Conservation (phyloP, 2,113 vertebrate species). For the Platichthys stellatus region DNA sequence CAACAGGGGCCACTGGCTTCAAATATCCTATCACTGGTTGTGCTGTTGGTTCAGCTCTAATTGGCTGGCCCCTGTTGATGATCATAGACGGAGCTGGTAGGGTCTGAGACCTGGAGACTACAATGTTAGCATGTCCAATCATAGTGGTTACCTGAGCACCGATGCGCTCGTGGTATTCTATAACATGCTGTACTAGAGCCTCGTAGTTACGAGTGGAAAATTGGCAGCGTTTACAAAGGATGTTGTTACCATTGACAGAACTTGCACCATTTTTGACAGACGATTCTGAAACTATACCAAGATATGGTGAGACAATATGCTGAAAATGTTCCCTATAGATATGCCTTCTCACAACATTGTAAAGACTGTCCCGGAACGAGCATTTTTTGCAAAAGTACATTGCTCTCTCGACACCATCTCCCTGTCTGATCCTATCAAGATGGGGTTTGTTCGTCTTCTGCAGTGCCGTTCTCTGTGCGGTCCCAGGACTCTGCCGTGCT, state of each 20-base stretch:
- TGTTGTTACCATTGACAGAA: constrained; percentile 85
- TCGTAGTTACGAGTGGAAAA: constrained; percentile 96
- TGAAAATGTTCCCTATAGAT: constrained; percentile 99
- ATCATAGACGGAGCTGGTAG: constrained; percentile 81
- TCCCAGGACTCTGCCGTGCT: constrained; percentile 82
- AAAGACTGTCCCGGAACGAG: constrained; percentile 94
- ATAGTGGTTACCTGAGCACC: constrained; percentile 97
- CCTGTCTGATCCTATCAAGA: constrained; percentile 87
- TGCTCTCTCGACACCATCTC: constrained; percentile 90
- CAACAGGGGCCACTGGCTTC: constrained; percentile 85
- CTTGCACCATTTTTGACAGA: constrained; percentile 88
- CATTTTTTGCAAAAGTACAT: constrained; percentile 99
- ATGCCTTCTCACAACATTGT: constrained; percentile 96
- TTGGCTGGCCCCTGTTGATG: constrained; percentile 81
- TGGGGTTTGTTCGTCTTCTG: constrained; percentile 64
- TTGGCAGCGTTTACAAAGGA: constrained; percentile 96
- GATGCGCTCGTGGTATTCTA: constrained; percentile 96
- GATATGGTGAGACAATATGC: constrained; percentile 93
- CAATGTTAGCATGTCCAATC: constrained; percentile 95
- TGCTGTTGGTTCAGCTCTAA: constrained; percentile 85
- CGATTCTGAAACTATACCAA: constrained; percentile 90
- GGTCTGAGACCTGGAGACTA: constrained; percentile 87
- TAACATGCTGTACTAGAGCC: constrained; percentile 95
- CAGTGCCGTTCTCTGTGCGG: constrained; percentile 35
- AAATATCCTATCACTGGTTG: constrained; percentile 90